Percentiles rank a stretch among this genome's conserved stretches.
Conservation (phyloP, 2,797 vertebrate genomes). For the Tamandua tetradactyla region DNA sequence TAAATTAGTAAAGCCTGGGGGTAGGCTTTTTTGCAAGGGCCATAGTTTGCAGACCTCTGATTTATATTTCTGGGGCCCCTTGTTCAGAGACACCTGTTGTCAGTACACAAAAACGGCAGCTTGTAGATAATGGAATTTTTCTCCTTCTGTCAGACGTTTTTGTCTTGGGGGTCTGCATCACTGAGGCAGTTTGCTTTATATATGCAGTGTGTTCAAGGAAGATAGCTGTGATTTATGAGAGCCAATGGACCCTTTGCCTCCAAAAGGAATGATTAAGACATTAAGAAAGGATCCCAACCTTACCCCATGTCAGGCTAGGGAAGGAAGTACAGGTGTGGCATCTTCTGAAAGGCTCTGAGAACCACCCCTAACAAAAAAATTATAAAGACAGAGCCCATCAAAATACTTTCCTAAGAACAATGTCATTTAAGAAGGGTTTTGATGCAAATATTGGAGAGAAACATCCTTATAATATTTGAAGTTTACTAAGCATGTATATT, state of each 20-base stretch:
- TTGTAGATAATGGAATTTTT: not conserved
- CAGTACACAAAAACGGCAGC: not conserved
- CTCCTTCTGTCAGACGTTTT: not conserved
- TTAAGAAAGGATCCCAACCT: not conserved
- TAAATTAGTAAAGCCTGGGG: not conserved
- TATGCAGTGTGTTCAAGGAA: not conserved
- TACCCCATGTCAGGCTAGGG: not conserved
- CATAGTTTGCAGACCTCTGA: not conserved
- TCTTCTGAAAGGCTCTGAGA: not conserved
- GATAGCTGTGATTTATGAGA: not conserved
- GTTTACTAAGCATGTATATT: not conserved
- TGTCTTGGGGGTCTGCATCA: not conserved
- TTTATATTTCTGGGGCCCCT: not conserved
- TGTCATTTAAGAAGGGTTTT: not conserved
- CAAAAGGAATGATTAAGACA: not conserved
- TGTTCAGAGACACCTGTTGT: not conserved
- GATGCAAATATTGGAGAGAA: not conserved
- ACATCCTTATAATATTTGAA: not conserved
- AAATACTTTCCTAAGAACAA: not conserved
- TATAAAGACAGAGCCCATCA: not conserved
- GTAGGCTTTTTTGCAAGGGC: not conserved
- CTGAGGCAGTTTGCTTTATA: not conserved
- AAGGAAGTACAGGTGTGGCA: not conserved
- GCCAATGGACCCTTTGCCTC: not conserved
- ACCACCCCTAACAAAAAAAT: not conserved